phyloP scores from a whole-genome alignment of 2,888 invertebrate genomes.

The Ophioninae sp. region DNA sequence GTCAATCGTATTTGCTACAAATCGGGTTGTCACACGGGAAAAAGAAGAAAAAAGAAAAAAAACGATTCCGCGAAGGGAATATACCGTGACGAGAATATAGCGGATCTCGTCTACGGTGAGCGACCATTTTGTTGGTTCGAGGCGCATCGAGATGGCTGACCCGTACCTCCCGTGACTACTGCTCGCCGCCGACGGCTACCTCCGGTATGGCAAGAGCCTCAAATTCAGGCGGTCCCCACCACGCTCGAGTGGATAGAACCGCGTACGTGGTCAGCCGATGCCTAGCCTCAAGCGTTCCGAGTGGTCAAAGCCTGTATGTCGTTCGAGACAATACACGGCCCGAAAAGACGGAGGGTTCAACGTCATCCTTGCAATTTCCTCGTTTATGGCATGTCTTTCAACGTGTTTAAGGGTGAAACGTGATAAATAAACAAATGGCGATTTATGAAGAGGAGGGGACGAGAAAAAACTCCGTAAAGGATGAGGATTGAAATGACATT shows the following conservation, averaged over 20 bases:
- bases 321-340: conserved; percentile 25
- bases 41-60: not conserved
- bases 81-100: not conserved
- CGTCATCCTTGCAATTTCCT: not conserved
- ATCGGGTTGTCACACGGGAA: not conserved
- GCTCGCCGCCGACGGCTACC: not conserved
- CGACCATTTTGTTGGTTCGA: conserved; percentile 40
- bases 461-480: too few relatives aligned
- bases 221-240: conserved; percentile 7
- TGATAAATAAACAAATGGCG: too few relatives aligned
- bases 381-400: not conserved
- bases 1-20: not conserved
- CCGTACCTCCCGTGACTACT: conserved; percentile 27
- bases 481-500: too few relatives aligned
- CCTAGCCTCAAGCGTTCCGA: conserved; percentile 7
- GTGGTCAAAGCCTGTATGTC: conserved; percentile 56
- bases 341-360: not conserved
- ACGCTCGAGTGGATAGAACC: conserved; percentile 28
- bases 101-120: conserved; percentile 41
- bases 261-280: conserved; percentile 54
- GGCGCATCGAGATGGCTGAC: conserved; percentile 46
- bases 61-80: not conserved
- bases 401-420: not conserved
- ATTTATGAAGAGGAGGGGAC: too few relatives aligned
- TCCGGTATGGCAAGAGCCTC: not conserved